A percentile compares a stretch with the other conserved stretches of the same genome.
Evolutionary conservation across 1,140 invertebrate species (phyloP).

Genomic region (Aphaenogaster rudis): DNA sequence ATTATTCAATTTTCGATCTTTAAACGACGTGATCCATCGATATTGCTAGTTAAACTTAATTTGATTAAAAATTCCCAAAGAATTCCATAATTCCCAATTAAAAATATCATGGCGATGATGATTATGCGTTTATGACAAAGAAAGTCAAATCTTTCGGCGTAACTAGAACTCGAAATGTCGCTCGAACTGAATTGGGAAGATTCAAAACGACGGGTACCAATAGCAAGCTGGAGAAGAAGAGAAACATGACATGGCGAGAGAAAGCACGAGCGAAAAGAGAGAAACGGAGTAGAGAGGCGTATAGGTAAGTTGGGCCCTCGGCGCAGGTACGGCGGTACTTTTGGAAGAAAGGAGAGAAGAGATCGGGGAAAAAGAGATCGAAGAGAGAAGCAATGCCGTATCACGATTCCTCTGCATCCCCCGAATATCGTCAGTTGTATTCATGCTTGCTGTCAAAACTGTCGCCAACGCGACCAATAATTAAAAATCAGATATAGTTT

Average conservation of each 20-base stretch:
- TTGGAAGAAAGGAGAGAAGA: conserved; percentile 50
- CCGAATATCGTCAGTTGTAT: not conserved
- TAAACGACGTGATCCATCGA: not conserved
- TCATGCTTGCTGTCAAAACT: not conserved
- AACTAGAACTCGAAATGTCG: conserved; percentile 21
- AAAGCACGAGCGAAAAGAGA: conserved; percentile 57
- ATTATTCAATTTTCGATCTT: not conserved
- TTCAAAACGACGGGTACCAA: conserved; percentile 15
- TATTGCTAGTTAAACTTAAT: not conserved
- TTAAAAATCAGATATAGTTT: not conserved
- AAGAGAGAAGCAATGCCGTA: conserved; percentile 61
- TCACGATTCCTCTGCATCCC: not conserved
- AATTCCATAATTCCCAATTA: not conserved
- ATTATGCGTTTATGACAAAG: not conserved
- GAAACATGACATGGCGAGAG: conserved; percentile 56
- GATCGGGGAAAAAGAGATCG: conserved; percentile 64
- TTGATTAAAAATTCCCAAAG: not conserved
- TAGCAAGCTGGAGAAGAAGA: conserved; percentile 8
- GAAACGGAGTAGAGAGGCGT: conserved; percentile 20
- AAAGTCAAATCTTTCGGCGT: not conserved
- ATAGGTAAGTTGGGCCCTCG: conserved; percentile 24
- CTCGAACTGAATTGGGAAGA: not conserved
- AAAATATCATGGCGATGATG: not conserved
- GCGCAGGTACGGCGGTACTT: conserved; percentile 57
- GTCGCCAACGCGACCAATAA: not conserved